Evolutionary conservation across 2,113 vertebrate genomes (phyloP).

Genomic region (Saguinus midas): DNA sequence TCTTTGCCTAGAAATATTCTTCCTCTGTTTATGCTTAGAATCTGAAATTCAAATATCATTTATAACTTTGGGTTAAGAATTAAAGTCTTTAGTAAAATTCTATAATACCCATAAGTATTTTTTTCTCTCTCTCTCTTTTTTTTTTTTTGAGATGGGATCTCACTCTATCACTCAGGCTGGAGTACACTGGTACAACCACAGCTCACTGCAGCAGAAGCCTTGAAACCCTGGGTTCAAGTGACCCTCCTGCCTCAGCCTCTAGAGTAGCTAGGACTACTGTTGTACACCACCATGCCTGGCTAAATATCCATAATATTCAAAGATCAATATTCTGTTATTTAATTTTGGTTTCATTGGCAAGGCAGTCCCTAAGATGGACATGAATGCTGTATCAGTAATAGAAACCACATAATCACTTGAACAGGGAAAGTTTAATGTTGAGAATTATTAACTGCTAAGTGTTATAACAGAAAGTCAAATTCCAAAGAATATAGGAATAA

Average conservation of each 20-base stretch:
- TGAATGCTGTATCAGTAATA: background rate
- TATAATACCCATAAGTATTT: background rate
- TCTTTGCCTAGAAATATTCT: slow-evolving; percentile 16
- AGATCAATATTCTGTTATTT: background rate
- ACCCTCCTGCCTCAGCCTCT: too few species aligned
- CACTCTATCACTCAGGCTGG: too few species aligned
- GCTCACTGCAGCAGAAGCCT: too few species aligned
- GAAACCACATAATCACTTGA: background rate
- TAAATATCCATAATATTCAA: background rate
- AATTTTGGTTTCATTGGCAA: background rate
- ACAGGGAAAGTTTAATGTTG: slow-evolving; percentile 12
- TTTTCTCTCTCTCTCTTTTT: too few species aligned
- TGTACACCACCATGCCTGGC: too few species aligned
- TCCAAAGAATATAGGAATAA: background rate
- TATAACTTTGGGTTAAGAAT: slow-evolving; percentile 19
- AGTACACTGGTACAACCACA: too few species aligned
- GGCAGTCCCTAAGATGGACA: background rate
- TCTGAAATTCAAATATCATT: slow-evolving; percentile 5
- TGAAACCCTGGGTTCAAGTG: too few species aligned
- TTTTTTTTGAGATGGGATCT: too few species aligned
- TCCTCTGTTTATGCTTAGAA: background rate
- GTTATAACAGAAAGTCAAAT: background rate
- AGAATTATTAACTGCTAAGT: background rate
- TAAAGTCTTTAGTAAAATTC: slow-evolving; percentile 14
- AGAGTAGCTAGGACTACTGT: too few species aligned